Evolutionary conservation across 2,888 invertebrate genomes (phyloP).

Genomic region (Tachina lurida): DNA sequence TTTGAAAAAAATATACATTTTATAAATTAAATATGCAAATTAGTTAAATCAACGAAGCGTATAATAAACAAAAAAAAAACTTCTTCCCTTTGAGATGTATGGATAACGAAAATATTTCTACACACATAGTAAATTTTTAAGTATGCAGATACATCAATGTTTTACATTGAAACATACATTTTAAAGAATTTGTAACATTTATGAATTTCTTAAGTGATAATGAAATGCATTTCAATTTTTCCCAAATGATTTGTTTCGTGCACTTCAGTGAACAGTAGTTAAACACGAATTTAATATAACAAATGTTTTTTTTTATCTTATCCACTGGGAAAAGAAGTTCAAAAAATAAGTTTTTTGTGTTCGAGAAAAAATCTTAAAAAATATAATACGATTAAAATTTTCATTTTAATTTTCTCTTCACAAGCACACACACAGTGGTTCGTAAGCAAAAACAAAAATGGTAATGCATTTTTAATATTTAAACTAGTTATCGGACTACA

Average conservation of each 20-base stretch:
- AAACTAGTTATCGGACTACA: no score
- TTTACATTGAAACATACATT: background rate
- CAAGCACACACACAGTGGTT: no score
- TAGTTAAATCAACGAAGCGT: constrained; percentile 75
- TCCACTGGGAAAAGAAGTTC: no score
- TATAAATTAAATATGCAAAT: constrained; percentile 72
- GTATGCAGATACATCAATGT: background rate
- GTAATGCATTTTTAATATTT: no score
- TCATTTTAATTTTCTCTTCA: no score
- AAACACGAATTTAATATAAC: background rate
- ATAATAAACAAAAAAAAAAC: constrained; percentile 37
- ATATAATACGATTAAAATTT: no score
- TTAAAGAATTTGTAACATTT: background rate
- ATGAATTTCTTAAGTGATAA: background rate
- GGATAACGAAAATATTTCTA: constrained; percentile 64
- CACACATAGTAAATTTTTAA: background rate
- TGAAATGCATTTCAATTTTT: background rate
- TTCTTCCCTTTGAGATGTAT: constrained; percentile 54
- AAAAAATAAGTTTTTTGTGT: no score
- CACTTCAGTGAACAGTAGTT: background rate
- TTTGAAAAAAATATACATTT: background rate
- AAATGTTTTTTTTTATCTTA: background rate
- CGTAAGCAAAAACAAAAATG: no score
- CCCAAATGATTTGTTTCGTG: background rate
- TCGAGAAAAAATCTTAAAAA: no score